Evolutionary conservation across 2,888 invertebrate species (phyloP).

Genomic region (Pantelozetes paolii): DNA sequence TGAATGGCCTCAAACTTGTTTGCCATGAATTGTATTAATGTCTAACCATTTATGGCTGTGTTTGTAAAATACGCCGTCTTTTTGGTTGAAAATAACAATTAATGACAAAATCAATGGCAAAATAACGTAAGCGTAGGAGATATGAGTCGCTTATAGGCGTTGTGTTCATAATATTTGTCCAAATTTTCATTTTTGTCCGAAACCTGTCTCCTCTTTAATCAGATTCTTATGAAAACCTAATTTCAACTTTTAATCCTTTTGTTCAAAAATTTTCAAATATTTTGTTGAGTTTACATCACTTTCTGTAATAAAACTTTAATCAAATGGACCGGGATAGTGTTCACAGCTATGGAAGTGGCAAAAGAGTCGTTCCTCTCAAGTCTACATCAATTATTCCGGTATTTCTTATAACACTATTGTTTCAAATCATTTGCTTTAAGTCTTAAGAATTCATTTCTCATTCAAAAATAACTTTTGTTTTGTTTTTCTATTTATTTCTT

Average conservation of each 20-base stretch:
- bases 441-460: not conserved
- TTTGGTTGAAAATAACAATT: conserved; percentile 27
- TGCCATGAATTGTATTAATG: conserved; percentile 31
- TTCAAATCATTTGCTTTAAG: no score
- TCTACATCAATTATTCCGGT: conserved; percentile 6
- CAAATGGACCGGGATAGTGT: not conserved
- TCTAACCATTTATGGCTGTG: conserved; percentile 30
- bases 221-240: not conserved
- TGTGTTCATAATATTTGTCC: not conserved
- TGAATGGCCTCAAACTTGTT: conserved; percentile 36
- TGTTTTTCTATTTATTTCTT: not conserved
- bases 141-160: not conserved
- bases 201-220: not conserved
- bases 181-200: not conserved
- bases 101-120: conserved; percentile 15
- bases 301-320: not conserved
- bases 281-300: not conserved
- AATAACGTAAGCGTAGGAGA: conserved; percentile 17
- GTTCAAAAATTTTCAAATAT: not conserved
- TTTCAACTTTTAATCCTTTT: not conserved
- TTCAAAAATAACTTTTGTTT: not conserved
- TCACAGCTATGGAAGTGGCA: not conserved
- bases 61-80: conserved; percentile 36
- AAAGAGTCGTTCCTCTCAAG: not conserved
- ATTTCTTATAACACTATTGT: not conserved